A percentile compares a stretch with the other conserved stretches of the same genome.
Conservation (phyloP, 2,888 invertebrate genomes). For the Hipparchia sbordonii region DNA sequence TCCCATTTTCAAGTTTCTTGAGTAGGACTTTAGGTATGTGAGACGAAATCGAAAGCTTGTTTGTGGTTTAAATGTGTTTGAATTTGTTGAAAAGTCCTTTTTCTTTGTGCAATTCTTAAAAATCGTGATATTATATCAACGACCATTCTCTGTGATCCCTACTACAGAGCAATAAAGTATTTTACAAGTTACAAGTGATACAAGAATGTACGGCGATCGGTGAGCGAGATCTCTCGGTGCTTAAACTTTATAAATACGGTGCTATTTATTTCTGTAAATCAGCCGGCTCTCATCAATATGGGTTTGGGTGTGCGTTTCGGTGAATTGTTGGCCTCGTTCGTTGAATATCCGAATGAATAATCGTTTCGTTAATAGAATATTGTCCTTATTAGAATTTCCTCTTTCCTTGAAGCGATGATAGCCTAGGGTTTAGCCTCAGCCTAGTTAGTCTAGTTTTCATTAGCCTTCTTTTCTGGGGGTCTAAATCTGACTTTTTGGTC, state of each 20-base stretch:
- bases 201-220: conserved; percentile 74
- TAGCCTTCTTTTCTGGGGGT: too few species aligned
- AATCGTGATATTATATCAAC: conserved; percentile 25
- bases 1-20: too few species aligned
- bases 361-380: neutral
- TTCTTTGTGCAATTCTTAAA: neutral
- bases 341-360: conserved; percentile 25
- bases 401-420: too few species aligned
- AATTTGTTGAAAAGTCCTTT: too few species aligned
- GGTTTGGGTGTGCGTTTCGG: conserved; percentile 33
- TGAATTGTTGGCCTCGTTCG: conserved; percentile 21
- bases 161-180: conserved; percentile 77
- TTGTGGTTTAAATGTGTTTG: too few species aligned
- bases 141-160: conserved; percentile 49
- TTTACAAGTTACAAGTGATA: conserved; percentile 82
- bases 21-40: too few species aligned
- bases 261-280: conserved; percentile 82
- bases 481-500: too few species aligned
- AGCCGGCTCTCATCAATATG: conserved; percentile 64
- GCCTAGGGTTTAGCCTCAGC: too few species aligned
- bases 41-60: too few species aligned
- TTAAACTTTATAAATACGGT: conserved; percentile 80
- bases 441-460: too few species aligned
- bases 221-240: conserved; percentile 69
- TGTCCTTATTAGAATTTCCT: conserved; percentile 13